These are phyloP conservation scores for Nothobranchius furzeri DNA, from an alignment of 2,113 vertebrate species.

Conservation along the genomic window DNA sequence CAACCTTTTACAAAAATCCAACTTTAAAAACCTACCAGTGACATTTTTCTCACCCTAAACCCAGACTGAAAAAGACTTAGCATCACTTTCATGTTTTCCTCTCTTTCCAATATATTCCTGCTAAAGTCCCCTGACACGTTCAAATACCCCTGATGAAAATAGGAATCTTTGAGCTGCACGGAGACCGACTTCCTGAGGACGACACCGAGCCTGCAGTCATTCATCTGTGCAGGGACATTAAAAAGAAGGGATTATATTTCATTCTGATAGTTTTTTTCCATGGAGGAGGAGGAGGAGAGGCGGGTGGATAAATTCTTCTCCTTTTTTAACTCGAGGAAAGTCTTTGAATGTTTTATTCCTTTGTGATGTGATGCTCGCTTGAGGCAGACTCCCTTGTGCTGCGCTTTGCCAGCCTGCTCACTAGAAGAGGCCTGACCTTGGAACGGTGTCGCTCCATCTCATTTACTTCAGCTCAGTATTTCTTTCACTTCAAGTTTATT, in stretches of 20 bases:
- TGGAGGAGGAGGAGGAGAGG: neutral
- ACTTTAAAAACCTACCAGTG: conserved; percentile 21
- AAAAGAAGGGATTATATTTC: conserved; percentile 69
- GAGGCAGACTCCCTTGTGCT: conserved; percentile 45
- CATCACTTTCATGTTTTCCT: conserved; percentile 51
- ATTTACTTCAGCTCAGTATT: conserved; percentile 13
- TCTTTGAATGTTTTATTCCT: conserved; percentile 66
- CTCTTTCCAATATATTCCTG: conserved; percentile 10
- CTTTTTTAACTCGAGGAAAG: conserved; percentile 62
- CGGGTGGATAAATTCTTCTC: conserved; percentile 46
- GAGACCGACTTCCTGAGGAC: conserved; percentile 44
- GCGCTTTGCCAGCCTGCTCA: conserved; percentile 27
- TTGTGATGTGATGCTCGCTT: conserved; percentile 58
- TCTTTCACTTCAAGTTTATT: neutral
- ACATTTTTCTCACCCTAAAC: conserved; percentile 19
- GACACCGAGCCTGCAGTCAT: conserved; percentile 51
- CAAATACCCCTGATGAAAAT: conserved; percentile 64
- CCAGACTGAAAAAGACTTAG: conserved; percentile 38
- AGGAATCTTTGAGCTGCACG: conserved; percentile 59
- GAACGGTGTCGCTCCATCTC: neutral
- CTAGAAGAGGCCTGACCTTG: conserved; percentile 58
- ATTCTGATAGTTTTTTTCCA: conserved; percentile 44
- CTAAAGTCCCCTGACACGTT: conserved; percentile 60
- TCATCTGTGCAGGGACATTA: conserved; percentile 60
- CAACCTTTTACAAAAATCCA: conserved; percentile 40